Percentiles rank a stretch among this genome's conserved stretches.
phyloP scores from a whole-genome alignment of 2,888 invertebrate species.

The Ennomos quercinarius region DNA sequence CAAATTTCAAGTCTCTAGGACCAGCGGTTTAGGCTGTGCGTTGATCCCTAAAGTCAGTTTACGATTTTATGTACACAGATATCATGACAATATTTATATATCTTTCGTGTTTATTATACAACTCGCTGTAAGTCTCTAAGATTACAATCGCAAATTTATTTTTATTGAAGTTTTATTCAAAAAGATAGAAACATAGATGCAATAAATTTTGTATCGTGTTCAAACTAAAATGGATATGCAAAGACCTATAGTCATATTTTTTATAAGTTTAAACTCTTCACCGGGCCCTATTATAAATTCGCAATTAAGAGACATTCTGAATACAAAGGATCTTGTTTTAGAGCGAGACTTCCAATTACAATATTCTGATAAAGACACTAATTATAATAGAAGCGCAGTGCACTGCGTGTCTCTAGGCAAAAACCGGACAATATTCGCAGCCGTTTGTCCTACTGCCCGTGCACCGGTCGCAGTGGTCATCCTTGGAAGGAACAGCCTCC shows the following conservation, averaged over 20 bases:
- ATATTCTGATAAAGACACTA: slow-evolving; percentile 72
- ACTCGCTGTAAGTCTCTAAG: background rate
- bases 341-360: slow-evolving; percentile 65
- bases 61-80: too few species aligned
- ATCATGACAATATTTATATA: background rate
- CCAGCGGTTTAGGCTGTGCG: too few species aligned
- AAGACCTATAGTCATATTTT: slow-evolving; percentile 18
- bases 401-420: slow-evolving; percentile 59
- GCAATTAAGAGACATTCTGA: slow-evolving; percentile 42
- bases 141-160: slow-evolving; percentile 7
- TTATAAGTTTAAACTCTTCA: slow-evolving; percentile 27
- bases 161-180: slow-evolving; percentile 18
- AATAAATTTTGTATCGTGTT: slow-evolving; percentile 4
- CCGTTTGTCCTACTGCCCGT: slow-evolving; percentile 57
- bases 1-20: too few species aligned
- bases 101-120: background rate
- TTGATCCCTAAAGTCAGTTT: too few species aligned
- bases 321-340: slow-evolving; percentile 59
- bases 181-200: background rate
- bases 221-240: slow-evolving; percentile 21
- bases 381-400: slow-evolving; percentile 73
- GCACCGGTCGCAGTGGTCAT: slow-evolving; percentile 73
- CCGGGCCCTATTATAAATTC: slow-evolving; percentile 34
- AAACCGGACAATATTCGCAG: slow-evolving; percentile 67
- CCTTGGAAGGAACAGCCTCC: slow-evolving; percentile 69